Base-by-base conservation (phyloP, 2,888 invertebrate genomes). In the Nemurella pictetii region DNA sequence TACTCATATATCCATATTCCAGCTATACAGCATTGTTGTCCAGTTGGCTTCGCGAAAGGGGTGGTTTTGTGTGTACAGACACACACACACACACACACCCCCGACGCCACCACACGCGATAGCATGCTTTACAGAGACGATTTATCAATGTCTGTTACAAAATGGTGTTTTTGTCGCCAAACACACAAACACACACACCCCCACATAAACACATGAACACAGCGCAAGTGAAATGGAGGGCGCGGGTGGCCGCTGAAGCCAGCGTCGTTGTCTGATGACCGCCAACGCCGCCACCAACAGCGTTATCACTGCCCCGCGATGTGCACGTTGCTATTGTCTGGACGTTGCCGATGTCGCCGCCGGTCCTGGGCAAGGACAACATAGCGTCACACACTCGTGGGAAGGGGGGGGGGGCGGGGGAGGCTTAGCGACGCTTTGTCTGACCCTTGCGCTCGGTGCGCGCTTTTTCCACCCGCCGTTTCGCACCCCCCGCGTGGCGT, bases 121-220 rank as follows among this genome's bases (percentile, higher is more conserved):
- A 78, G 30, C 78, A n/a, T 55, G 20, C 55, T 55, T 55, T 55
- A 55, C 20, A 55, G 26, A 2, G 28, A 72, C 82, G 82, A 82
- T 82, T 82, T 82, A 82, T 82, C 82, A 82, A 36, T 27, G 72
- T 72, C 82, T n/a, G 82, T 7, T 26, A 72, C 82, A 72, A 82
- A 81, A 81, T 26, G 80, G 32, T 81, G 80, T 81, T 81, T 75
- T 81, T 81, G 80, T 81, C 80, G 36, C 35, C 80, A 25, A 4
- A 25, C 55, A 55, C 55, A 55, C 55, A 55, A 12, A 55, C 15
- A 55, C 32, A 32, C 32, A 32, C 55, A 55, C 55, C 9, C 55
- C 9, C 15, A 55, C 32, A 32, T 9, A 32, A 9, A 32, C 4
- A 32, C 55, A 55, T 20, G 20, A 55, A 55, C 55, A 55, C 55